These are phyloP conservation scores for Stylophora pistillata DNA, from an alignment of 64 coral and sea anemone species.

Conservation along the genomic window DNA sequence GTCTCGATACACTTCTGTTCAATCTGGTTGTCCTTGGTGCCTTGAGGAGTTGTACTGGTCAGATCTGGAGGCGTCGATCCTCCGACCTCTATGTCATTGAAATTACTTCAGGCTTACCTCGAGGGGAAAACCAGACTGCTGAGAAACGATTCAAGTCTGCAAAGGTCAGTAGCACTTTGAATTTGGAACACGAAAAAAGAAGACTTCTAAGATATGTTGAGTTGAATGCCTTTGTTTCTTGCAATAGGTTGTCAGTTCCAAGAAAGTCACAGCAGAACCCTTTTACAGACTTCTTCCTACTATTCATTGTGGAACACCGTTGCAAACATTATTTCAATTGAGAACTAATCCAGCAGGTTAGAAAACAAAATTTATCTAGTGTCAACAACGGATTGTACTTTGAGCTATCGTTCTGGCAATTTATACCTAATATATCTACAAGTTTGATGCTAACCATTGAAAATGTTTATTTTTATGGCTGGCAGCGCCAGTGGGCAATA, in stretches of 20 bases:
- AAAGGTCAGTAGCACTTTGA: not conserved
- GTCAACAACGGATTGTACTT: not conserved
- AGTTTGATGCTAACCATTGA: not conserved
- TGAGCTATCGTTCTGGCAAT: not conserved
- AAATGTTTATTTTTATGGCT: not conserved
- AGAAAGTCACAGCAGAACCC: constrained; percentile 9
- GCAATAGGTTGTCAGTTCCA: not conserved
- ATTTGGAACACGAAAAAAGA: not conserved
- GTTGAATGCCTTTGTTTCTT: not conserved
- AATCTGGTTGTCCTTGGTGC: constrained; percentile 75
- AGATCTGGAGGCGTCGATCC: constrained; percentile 75
- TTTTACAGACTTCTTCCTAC: constrained; percentile 31
- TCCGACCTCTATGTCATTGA: constrained; percentile 96
- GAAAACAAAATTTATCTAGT: not conserved
- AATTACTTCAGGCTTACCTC: constrained; percentile 42
- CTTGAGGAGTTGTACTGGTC: constrained; percentile 67
- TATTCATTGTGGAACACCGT: constrained; percentile 27
- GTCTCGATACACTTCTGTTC: constrained; percentile 83
- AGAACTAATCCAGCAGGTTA: not conserved
- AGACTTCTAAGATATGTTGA: not conserved
- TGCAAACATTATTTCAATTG: constrained; percentile 7
- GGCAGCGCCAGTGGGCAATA: not conserved
- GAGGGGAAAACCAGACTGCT: not conserved
- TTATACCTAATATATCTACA: not conserved
- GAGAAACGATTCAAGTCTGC: not conserved